Evolutionary conservation across 2,888 invertebrate genomes (phyloP), one percentile per base, ranked within the genome.

Genomic region (Monochamus alternatus): DNA sequence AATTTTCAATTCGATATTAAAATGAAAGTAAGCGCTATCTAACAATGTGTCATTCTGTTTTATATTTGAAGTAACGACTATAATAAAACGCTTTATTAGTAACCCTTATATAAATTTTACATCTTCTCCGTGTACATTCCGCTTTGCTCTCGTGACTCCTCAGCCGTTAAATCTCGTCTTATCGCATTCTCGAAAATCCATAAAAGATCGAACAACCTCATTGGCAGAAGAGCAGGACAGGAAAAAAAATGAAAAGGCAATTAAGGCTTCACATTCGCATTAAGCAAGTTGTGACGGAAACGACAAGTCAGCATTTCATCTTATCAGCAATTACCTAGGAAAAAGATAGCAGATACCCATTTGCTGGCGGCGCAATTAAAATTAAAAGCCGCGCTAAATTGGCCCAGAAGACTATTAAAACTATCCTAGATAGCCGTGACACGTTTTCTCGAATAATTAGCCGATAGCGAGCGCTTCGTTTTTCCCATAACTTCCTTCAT

Each of bases 401-500:
- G 79, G 77, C 77, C 79, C 78, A 72, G 78, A 78, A 76, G 74
- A 78, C 78, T 80, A 80, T 81, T 80, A 81, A 82, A 83, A 83
- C 77, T 78, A 80, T 81, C 80, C 79, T 76, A 82, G 84, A 84
- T 84, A 84, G 82, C 70, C 70, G 74, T 78, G 83, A 83, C 83
- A 84, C 81, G 83, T 83, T 83, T 84, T 84, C 84, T 83, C 83
- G 84, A 80, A 84, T 83, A 84, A 84, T 84, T 83, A 82, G 79
- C 74, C 79, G 84, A 84, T 84, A 84, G 79, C 65, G 78, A 75
- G 74, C 74, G 77, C 75, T 78, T 81, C 82, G 84, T 84, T 84
- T 84, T 85, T 82, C 84, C 84, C 82, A 82, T 83, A 84, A 83
- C 82, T 84, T 82, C 81, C 79, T 77, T 82, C 14, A n/a, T 84